Percentiles rank a stretch among this genome's conserved stretches.
phyloP scores from a whole-genome alignment of 2,797 vertebrate species.

The Poeciliopsis paucimaculata region DNA sequence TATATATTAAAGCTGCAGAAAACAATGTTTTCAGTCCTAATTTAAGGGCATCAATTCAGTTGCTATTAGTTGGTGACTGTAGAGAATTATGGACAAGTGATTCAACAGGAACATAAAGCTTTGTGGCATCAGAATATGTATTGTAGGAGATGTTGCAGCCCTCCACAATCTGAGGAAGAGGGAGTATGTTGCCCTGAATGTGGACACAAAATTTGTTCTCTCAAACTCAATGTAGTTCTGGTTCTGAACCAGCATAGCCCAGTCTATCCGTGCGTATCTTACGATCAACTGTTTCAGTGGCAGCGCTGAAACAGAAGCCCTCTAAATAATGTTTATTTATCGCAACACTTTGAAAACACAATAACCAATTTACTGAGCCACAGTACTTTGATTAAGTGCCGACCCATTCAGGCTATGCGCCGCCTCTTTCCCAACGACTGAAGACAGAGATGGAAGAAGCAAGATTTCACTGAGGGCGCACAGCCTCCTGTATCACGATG shows the following conservation, averaged over 20 bases:
- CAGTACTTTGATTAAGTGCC: not conserved
- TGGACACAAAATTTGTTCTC: not conserved
- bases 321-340: not conserved
- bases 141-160: too few species aligned
- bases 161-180: too few species aligned
- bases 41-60: not conserved
- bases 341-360: not conserved
- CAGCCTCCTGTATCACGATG: slow-evolving; percentile 15
- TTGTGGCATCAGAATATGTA: too few species aligned
- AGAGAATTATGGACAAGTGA: not conserved
- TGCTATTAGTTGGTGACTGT: not conserved
- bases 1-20: not conserved
- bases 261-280: not conserved
- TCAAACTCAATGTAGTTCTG: not conserved
- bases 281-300: not conserved
- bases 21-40: not conserved
- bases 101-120: not conserved
- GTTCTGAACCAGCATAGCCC: not conserved
- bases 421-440: not conserved
- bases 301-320: not conserved
- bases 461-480: not conserved
- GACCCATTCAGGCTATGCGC: not conserved
- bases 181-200: not conserved
- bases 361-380: not conserved
- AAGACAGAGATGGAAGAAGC: not conserved